Conservation (phyloP, 1,140 invertebrate genomes). For the Mylabris phalerata region DNA sequence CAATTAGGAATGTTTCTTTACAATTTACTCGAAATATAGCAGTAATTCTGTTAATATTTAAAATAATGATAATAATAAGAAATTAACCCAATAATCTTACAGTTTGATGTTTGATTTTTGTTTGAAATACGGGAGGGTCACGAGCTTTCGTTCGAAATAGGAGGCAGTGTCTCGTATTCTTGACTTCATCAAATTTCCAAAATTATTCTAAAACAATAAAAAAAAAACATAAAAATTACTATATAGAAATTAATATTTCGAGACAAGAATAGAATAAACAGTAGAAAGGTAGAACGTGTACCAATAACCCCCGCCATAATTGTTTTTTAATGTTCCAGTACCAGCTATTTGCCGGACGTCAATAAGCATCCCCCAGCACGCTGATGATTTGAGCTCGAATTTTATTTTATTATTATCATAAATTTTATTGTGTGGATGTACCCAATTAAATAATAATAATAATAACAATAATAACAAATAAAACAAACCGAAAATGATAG, state of each 20-base stretch:
- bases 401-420: constrained; percentile 19
- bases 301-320: constrained; percentile 28
- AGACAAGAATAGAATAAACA: not conserved
- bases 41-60: too few relatives aligned
- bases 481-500: not conserved
- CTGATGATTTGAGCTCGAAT: constrained; percentile 31
- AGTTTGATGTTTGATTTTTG: too few relatives aligned
- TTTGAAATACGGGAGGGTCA: too few relatives aligned
- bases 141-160: not conserved
- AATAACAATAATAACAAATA: too few relatives aligned
- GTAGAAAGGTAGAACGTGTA: not conserved
- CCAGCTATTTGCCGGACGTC: constrained; percentile 64
- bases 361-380: constrained; percentile 46
- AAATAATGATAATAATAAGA: too few relatives aligned
- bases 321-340: constrained; percentile 59
- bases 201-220: too few relatives aligned
- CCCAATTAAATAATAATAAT: not conserved
- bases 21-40: too few relatives aligned
- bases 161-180: constrained; percentile 15
- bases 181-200: not conserved
- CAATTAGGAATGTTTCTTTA: too few relatives aligned
- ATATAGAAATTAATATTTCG: too few relatives aligned
- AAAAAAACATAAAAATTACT: too few relatives aligned
- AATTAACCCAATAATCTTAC: too few relatives aligned
- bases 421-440: constrained; percentile 14